phyloP scores from a whole-genome alignment of 2,797 vertebrate species.

The Acanthis flammea region DNA sequence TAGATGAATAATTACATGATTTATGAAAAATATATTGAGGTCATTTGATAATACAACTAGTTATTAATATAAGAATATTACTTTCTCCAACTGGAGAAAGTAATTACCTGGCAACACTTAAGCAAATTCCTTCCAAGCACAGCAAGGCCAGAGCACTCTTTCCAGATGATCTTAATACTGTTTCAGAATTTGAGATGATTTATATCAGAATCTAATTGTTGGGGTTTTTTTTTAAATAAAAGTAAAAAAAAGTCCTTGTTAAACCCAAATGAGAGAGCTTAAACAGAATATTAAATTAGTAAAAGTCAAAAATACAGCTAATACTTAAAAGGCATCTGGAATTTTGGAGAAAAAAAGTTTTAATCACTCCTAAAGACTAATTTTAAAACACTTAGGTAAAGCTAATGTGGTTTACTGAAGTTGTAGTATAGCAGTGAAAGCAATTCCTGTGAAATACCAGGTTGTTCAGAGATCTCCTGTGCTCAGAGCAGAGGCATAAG shows the following conservation, averaged over 20 bases:
- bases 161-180: neutral
- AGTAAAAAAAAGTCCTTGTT: neutral
- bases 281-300: neutral
- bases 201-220: neutral
- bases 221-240: neutral
- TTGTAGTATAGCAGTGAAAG: neutral
- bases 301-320: neutral
- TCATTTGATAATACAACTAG: constrained; percentile 19
- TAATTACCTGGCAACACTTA: constrained; percentile 46
- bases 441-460: neutral
- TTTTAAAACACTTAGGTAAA: neutral
- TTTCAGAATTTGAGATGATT: neutral
- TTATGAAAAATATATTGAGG: constrained; percentile 32
- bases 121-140: constrained; percentile 31
- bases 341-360: neutral
- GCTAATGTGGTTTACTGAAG: neutral
- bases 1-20: constrained; percentile 12
- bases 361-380: neutral
- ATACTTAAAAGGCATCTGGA: neutral
- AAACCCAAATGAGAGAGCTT: neutral
- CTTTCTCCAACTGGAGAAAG: neutral
- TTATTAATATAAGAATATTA: constrained; percentile 17
- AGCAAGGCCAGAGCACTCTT: neutral
- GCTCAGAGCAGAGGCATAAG: neutral
- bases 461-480: accelerated